A percentile compares a stretch with the other conserved stretches of the same genome.
Conservation (phyloP, 1,140 invertebrate genomes). For the Ephestia elutella region DNA sequence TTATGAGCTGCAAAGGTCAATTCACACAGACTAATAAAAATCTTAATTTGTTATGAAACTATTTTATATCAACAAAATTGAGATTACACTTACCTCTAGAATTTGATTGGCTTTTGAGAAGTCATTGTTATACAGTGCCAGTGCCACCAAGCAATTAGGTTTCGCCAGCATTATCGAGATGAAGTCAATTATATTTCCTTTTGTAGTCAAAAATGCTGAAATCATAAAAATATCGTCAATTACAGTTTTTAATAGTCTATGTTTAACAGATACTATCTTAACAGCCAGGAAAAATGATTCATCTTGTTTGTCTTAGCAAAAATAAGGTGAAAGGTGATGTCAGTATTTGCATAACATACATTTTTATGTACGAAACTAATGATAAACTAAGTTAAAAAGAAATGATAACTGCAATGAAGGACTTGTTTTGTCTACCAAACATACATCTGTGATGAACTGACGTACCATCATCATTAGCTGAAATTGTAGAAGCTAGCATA, state of each 20-base stretch:
- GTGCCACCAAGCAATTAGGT: slow-evolving; percentile 61
- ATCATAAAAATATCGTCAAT: slow-evolving; percentile 15
- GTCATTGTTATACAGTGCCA: slow-evolving; percentile 67
- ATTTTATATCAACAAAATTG: background rate
- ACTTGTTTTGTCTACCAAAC: too few species aligned
- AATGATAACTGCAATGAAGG: too few species aligned
- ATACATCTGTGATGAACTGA: background rate
- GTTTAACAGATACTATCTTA: too few species aligned
- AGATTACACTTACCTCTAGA: slow-evolving; percentile 52
- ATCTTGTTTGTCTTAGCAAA: too few species aligned
- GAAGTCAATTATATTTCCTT: slow-evolving; percentile 58
- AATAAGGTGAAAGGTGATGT: too few species aligned
- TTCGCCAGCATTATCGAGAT: slow-evolving; percentile 69
- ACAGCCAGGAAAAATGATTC: too few species aligned
- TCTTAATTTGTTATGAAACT: background rate
- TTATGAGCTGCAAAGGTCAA: background rate
- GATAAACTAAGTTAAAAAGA: too few species aligned
- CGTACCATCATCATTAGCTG: slow-evolving; percentile 55
- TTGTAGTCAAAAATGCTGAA: slow-evolving; percentile 37
- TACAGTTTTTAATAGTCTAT: too few species aligned
- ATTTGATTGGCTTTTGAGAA: slow-evolving; percentile 70
- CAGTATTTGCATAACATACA: too few species aligned
- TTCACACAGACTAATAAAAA: background rate
- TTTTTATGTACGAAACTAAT: too few species aligned
- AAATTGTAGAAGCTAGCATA: slow-evolving; percentile 62